A percentile compares a stretch with the other conserved stretches of the same genome.
These are phyloP conservation scores for Platanista minor DNA, from an alignment of 2,113 vertebrate genomes.

Conservation along the genomic window DNA sequence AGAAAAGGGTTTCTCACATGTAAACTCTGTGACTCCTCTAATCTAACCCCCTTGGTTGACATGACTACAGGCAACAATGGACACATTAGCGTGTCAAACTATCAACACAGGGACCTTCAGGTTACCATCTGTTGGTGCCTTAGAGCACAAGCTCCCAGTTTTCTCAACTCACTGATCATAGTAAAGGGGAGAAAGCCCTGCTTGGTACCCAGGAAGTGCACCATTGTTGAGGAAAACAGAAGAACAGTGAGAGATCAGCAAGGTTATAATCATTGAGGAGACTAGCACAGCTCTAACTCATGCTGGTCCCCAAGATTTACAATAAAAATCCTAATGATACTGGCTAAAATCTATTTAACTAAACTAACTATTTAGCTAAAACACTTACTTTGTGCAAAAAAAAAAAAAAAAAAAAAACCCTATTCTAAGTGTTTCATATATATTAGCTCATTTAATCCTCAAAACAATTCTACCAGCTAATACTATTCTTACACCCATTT, in stretches of 20 bases:
- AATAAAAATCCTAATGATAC: neutral
- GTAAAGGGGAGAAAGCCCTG: neutral
- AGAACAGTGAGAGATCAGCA: neutral
- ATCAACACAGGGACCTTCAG: neutral
- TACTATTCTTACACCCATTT: neutral
- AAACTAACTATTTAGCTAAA: no score
- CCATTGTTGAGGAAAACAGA: neutral
- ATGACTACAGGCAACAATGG: neutral
- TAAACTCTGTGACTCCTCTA: neutral
- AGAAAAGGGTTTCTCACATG: neutral
- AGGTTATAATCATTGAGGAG: neutral
- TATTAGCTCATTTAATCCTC: slow-evolving; percentile 12
- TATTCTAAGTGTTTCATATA: neutral
- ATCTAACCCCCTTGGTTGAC: neutral
- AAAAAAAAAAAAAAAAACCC: neutral
- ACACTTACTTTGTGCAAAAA: neutral
- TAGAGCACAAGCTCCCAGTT: neutral
- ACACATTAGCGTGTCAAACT: neutral
- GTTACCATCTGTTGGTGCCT: neutral
- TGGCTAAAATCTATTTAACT: neutral
- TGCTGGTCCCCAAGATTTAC: neutral
- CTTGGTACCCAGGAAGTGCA: neutral
- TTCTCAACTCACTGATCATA: neutral
- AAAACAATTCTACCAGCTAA: slow-evolving; percentile 6
- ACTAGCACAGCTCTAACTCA: neutral